Percentiles rank a stretch among this genome's conserved stretches.
Conservation (phyloP, 2,113 vertebrate genomes). For the Gavia stellata region DNA sequence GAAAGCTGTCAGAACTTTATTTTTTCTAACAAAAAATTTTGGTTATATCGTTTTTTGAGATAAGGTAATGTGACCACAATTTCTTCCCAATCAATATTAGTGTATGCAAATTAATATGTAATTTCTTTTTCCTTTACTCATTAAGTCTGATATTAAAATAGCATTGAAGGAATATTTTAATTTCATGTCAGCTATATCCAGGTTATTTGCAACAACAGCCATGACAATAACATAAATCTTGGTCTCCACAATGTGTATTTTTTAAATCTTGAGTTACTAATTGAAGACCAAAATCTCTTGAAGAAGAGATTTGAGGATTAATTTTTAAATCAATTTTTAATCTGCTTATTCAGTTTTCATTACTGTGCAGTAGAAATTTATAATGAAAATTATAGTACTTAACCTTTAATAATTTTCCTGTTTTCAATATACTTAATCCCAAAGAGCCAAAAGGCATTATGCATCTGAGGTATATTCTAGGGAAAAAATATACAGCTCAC, state of each 20-base stretch:
- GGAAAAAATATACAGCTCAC: background rate
- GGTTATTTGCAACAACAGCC: constrained; percentile 49
- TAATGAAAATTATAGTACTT: constrained; percentile 68
- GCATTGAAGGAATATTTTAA: constrained; percentile 44
- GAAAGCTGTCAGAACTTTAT: background rate
- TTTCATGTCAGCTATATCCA: constrained; percentile 29
- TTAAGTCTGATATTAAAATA: constrained; percentile 46
- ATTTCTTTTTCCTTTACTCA: constrained; percentile 16
- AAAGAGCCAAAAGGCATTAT: background rate
- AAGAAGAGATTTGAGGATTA: constrained; percentile 76
- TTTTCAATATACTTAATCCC: constrained; percentile 53
- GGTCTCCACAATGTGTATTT: constrained; percentile 20
- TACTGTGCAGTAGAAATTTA: constrained; percentile 59
- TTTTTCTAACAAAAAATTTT: background rate
- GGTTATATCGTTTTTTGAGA: background rate
- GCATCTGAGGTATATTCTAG: background rate
- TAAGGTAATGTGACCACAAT: background rate
- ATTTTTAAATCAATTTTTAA: constrained; percentile 76
- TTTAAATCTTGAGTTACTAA: constrained; percentile 68
- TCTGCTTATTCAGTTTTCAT: constrained; percentile 74
- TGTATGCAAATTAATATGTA: background rate
- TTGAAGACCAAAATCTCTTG: constrained; percentile 69
- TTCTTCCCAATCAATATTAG: background rate
- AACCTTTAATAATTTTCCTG: constrained; percentile 68
- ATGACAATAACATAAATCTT: constrained; percentile 57